phyloP scores from a whole-genome alignment of 1,140 invertebrate genomes.

The Carposina sasakii region DNA sequence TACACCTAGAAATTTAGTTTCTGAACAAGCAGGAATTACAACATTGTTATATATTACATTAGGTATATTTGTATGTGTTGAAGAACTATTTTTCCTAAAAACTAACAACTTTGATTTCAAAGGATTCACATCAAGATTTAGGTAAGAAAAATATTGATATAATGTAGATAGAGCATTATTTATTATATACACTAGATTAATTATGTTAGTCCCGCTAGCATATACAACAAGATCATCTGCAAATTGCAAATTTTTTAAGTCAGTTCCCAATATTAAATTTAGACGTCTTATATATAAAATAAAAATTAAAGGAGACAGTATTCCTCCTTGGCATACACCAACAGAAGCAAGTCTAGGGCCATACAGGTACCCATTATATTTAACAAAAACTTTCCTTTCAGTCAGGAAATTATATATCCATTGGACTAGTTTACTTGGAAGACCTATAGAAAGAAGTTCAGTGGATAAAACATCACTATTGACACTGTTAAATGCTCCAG shows the following conservation, averaged over 20 bases:
- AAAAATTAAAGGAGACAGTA: conserved; percentile 20
- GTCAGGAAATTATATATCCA: conserved; percentile 2
- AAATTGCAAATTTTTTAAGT: conserved; percentile 22
- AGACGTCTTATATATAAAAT: conserved; percentile 19
- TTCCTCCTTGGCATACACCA: conserved; percentile 20
- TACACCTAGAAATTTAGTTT: conserved; percentile 17
- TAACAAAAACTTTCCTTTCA: background rate
- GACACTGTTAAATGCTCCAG: conserved; percentile 5
- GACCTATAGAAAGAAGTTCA: background rate
- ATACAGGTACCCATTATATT: conserved; percentile 1
- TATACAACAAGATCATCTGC: conserved; percentile 24
- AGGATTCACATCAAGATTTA: conserved; percentile 9
- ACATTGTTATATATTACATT: conserved; percentile 5
- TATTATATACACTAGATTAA: background rate
- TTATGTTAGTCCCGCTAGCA: background rate
- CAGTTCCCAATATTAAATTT: conserved; percentile 12
- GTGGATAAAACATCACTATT: background rate
- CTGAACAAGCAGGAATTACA: background rate
- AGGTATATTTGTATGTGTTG: too few relatives aligned
- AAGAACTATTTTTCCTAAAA: background rate
- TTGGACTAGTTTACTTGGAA: background rate
- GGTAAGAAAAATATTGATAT: conserved; percentile 10
- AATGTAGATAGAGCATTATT: conserved; percentile 6
- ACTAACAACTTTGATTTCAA: conserved; percentile 12
- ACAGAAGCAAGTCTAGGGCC: conserved; percentile 9